Conservation (phyloP, 2,888 invertebrate species). For the Cantharis nigra region DNA sequence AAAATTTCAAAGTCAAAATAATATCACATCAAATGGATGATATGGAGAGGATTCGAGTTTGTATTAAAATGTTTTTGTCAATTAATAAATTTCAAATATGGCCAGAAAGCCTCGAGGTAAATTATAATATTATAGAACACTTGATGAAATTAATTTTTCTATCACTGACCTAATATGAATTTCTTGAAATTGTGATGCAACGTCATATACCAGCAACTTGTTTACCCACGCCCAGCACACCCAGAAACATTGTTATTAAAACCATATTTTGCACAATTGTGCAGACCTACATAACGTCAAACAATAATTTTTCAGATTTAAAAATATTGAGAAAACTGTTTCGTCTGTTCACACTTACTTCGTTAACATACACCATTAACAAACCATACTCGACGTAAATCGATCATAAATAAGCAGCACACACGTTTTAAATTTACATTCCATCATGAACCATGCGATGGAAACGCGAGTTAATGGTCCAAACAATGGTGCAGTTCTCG, state of each 20-base stretch:
- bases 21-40: background rate
- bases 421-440: constrained; percentile 1
- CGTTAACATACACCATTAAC: background rate
- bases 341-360: constrained; percentile 17
- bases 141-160: background rate
- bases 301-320: background rate
- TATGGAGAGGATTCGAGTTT: too few species aligned
- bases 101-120: background rate
- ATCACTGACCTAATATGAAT: constrained; percentile 2
- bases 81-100: background rate
- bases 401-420: constrained; percentile 12
- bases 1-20: constrained; percentile 39
- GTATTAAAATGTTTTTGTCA: background rate
- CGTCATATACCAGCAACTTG: constrained; percentile 8
- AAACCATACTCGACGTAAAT: constrained; percentile 17
- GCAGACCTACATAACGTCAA: background rate
- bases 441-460: background rate
- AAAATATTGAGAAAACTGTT: background rate
- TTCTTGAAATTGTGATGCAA: background rate
- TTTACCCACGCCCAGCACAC: constrained; percentile 23
- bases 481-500: background rate
- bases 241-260: constrained; percentile 29
- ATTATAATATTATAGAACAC: background rate
- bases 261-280: constrained; percentile 20
- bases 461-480: background rate